Evolutionary conservation across 2,113 vertebrate genomes (phyloP).

Genomic region (Fregata magnificens): DNA sequence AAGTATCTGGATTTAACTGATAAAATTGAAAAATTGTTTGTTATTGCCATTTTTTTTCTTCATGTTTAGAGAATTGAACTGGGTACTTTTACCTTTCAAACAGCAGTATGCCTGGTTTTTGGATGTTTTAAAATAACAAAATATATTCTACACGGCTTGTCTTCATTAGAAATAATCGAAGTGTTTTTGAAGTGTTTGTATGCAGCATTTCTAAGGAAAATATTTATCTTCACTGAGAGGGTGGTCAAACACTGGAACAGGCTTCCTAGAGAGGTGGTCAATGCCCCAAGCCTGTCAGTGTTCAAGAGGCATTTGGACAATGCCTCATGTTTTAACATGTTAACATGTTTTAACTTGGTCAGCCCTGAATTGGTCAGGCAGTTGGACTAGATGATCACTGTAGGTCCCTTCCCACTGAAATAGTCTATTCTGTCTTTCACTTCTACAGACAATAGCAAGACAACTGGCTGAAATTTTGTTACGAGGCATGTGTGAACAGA

Average conservation of each 20-base stretch:
- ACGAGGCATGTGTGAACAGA: constrained; percentile 99
- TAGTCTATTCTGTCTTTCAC: neutral
- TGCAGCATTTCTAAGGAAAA: neutral
- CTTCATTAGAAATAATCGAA: neutral
- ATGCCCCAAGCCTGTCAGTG: neutral
- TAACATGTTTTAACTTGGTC: neutral
- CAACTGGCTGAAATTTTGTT: constrained; percentile 97
- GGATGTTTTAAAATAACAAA: neutral
- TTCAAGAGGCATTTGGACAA: neutral
- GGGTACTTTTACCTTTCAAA: neutral
- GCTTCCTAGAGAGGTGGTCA: neutral
- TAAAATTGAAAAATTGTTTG: neutral
- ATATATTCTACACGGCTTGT: neutral
- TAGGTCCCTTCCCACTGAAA: neutral
- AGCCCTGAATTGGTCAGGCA: neutral
- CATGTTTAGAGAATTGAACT: neutral
- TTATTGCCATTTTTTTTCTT: neutral
- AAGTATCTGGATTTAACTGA: neutral
- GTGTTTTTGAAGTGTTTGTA: neutral
- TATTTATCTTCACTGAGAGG: neutral
- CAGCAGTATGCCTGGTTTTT: neutral
- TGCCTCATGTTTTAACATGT: neutral
- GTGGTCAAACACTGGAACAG: neutral
- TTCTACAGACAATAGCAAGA: constrained; percentile 91
- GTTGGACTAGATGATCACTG: neutral